Conservation (phyloP, 2,113 vertebrate genomes). For the Sitta europaea region DNA sequence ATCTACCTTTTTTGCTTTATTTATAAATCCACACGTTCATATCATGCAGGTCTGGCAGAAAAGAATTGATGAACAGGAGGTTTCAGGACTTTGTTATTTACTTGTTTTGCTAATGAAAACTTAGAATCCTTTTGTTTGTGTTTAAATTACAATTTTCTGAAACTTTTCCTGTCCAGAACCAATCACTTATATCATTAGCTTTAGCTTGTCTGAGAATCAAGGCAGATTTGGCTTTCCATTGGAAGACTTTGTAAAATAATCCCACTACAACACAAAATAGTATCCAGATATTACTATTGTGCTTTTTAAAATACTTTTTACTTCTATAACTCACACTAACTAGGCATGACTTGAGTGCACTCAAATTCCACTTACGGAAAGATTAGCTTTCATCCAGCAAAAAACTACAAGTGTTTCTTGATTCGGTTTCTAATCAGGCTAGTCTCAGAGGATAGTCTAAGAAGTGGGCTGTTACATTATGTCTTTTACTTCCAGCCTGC, state of each 20-base stretch:
- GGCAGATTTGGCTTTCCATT: background rate
- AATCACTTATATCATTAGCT: background rate
- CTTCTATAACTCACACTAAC: background rate
- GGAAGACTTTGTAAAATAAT: background rate
- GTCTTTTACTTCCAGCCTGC: background rate
- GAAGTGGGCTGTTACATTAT: background rate
- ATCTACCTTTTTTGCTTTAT: background rate
- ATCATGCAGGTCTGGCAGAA: background rate
- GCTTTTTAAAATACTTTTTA: background rate
- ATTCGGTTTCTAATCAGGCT: background rate
- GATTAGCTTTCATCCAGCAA: background rate
- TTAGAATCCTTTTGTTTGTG: background rate
- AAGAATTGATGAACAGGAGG: background rate
- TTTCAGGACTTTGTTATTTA: background rate
- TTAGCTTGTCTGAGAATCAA: background rate
- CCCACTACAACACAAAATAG: background rate
- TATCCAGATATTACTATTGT: background rate
- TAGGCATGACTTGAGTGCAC: background rate
- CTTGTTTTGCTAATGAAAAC: background rate
- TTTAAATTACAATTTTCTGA: background rate
- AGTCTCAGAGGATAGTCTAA: background rate
- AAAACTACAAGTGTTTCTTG: background rate
- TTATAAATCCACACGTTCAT: background rate
- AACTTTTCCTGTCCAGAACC: background rate
- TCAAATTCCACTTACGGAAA: background rate